Evolutionary conservation across 2,113 vertebrate genomes (phyloP).

Genomic region (Rhagologus leucostigma): DNA sequence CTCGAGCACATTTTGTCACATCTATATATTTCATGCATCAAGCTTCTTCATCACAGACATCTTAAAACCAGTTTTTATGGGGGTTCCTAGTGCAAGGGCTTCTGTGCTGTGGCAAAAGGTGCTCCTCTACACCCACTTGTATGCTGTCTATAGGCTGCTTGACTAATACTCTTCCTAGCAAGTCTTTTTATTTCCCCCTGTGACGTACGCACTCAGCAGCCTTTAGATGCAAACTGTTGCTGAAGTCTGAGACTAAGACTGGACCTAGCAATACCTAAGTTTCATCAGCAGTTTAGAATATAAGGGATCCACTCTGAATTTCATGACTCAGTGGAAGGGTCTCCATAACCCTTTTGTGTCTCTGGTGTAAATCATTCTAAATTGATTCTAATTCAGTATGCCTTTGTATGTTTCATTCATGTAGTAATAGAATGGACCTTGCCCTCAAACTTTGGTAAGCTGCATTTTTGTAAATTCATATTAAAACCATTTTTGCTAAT

Average conservation of each 20-base stretch:
- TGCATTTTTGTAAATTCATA: neutral
- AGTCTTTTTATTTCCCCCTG: neutral
- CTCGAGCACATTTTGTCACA: rapidly evolving
- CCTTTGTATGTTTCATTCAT: neutral
- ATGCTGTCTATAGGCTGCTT: neutral
- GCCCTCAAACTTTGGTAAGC: neutral
- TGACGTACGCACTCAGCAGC: rapidly evolving
- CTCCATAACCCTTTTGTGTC: neutral
- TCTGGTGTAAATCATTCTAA: neutral
- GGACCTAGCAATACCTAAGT: neutral
- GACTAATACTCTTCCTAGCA: neutral
- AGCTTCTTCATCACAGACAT: neutral
- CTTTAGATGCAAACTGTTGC: rapidly evolving
- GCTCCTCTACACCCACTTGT: neutral
- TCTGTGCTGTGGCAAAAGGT: neutral
- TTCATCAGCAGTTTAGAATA: neutral
- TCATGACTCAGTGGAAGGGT: neutral
- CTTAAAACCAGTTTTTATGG: neutral
- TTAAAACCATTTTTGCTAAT: neutral
- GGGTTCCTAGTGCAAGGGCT: neutral
- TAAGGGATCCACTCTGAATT: neutral
- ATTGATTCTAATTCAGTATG: neutral
- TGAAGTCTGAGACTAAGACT: neutral
- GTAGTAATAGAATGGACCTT: no score
- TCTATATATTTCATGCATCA: rapidly evolving